Evolutionary conservation across 37 sponge, comb jelly and placozoan genomes (phyloP).

Genomic region (Ephydatia muelleri): DNA sequence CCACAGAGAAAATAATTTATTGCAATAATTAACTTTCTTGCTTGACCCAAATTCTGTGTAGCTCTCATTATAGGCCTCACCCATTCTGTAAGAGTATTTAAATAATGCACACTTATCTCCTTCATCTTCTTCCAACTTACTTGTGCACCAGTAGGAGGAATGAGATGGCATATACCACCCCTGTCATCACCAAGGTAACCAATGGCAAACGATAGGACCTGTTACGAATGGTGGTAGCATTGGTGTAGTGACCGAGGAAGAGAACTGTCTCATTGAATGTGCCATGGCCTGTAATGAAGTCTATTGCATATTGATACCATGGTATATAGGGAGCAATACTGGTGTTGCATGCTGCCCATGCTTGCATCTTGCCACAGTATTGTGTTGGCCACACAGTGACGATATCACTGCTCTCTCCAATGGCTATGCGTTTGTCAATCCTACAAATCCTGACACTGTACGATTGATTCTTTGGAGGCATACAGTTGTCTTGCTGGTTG

Average conservation of each 20-base stretch:
- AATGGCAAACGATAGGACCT: conserved; percentile 54
- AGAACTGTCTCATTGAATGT: conserved; percentile 70
- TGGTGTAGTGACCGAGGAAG: conserved; percentile 71
- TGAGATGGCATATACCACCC: conserved; percentile 43
- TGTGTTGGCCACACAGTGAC: background rate
- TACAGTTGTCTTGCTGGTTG: too few relatives aligned
- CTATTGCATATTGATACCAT: conserved; percentile 63
- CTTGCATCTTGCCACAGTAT: background rate
- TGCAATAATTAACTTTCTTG: conserved; percentile 59
- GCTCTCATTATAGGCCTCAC: conserved; percentile 72
- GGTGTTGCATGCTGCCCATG: background rate
- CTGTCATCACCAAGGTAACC: conserved; percentile 56
- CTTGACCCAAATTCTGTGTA: conserved; percentile 38
- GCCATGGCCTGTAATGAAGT: conserved; percentile 71
- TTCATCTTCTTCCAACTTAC: conserved; percentile 25
- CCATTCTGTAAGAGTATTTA: conserved; percentile 37
- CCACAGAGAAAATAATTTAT: conserved; percentile 89
- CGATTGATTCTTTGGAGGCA: background rate
- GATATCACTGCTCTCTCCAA: background rate
- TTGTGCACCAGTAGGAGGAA: conserved; percentile 62
- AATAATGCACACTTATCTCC: background rate
- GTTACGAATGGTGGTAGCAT: conserved; percentile 12
- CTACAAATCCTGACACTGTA: background rate
- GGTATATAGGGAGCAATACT: conserved; percentile 20
- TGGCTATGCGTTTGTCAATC: background rate